phyloP scores from a whole-genome alignment of 2,888 invertebrate species.

The Meteorus colon region DNA sequence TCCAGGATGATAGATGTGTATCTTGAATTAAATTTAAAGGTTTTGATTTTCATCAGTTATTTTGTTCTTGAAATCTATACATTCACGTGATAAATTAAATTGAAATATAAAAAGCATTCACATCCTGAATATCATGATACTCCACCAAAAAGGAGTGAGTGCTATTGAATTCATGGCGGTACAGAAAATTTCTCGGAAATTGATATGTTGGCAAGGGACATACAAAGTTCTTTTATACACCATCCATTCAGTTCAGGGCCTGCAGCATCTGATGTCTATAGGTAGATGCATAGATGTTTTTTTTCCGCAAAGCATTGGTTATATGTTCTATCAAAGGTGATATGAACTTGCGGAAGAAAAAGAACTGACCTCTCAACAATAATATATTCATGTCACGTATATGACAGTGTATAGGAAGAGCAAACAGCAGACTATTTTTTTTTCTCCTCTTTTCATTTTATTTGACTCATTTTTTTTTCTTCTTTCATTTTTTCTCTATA shows the following conservation, averaged over 20 bases:
- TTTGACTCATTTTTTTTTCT: no score
- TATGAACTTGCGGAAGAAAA: conserved; percentile 22
- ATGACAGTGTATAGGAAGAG: conserved; percentile 33
- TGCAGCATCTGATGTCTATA: neutral
- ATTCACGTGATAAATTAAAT: no score
- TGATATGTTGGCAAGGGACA: conserved; percentile 57
- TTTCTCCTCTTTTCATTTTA: neutral
- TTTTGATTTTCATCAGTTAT: no score
- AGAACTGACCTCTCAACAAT: conserved; percentile 17
- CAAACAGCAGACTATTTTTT: conserved; percentile 33
- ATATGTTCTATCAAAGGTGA: conserved; percentile 39
- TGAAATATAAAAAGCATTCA: no score
- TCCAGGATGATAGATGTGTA: no score
- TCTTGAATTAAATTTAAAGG: no score
- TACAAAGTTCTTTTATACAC: conserved; percentile 10
- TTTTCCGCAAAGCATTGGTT: conserved; percentile 2
- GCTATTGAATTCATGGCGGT: conserved; percentile 47
- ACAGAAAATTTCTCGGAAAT: conserved; percentile 57
- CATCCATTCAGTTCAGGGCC: conserved; percentile 9
- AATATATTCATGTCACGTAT: conserved; percentile 49
- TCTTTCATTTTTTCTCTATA: conserved; percentile 30
- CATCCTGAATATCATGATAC: neutral
- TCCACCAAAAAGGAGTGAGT: neutral
- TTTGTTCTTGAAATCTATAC: no score
- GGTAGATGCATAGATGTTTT: neutral